These are phyloP conservation scores for Leucophenga montana DNA, from an alignment of 2,888 invertebrate genomes.

Conservation along the genomic window DNA sequence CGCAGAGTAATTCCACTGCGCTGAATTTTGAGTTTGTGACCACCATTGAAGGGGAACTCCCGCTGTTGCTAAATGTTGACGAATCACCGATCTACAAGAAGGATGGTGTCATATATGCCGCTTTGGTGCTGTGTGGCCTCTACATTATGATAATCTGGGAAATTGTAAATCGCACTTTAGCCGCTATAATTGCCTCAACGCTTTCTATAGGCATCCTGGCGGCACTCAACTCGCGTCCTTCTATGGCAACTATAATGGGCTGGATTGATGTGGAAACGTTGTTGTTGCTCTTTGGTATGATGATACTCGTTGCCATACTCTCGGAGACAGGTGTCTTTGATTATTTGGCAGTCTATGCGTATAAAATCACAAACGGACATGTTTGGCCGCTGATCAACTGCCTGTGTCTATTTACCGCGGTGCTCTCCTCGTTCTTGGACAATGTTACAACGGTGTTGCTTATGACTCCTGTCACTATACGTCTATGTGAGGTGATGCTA, in stretches of 20 bases:
- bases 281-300: slow-evolving; percentile 83
- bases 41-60: slow-evolving; percentile 66
- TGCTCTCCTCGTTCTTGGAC: slow-evolving; percentile 83
- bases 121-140: slow-evolving; percentile 80
- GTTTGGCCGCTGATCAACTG: slow-evolving; percentile 84
- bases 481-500: slow-evolving; percentile 91
- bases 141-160: slow-evolving; percentile 86
- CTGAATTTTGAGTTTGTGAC: slow-evolving; percentile 65
- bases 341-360: slow-evolving; percentile 82
- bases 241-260: slow-evolving; percentile 79
- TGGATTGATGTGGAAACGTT: slow-evolving; percentile 86
- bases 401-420: slow-evolving; percentile 80
- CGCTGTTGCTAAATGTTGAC: slow-evolving; percentile 78
- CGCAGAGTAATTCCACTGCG: slow-evolving; percentile 51
- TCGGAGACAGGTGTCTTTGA: slow-evolving; percentile 87
- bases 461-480: slow-evolving; percentile 85
- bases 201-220: slow-evolving; percentile 82
- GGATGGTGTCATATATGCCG: slow-evolving; percentile 84
- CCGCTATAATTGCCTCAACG: slow-evolving; percentile 83
- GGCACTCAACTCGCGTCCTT: slow-evolving; percentile 80
- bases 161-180: slow-evolving; percentile 82
- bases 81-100: slow-evolving; percentile 79
- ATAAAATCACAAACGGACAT: slow-evolving; percentile 81
- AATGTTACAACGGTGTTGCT: slow-evolving; percentile 85
- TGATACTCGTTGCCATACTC: slow-evolving; percentile 84